Percentiles rank a stretch among this genome's conserved stretches.
phyloP scores from a whole-genome alignment of 64 coral and sea anemone species.

The Montipora foliosa region DNA sequence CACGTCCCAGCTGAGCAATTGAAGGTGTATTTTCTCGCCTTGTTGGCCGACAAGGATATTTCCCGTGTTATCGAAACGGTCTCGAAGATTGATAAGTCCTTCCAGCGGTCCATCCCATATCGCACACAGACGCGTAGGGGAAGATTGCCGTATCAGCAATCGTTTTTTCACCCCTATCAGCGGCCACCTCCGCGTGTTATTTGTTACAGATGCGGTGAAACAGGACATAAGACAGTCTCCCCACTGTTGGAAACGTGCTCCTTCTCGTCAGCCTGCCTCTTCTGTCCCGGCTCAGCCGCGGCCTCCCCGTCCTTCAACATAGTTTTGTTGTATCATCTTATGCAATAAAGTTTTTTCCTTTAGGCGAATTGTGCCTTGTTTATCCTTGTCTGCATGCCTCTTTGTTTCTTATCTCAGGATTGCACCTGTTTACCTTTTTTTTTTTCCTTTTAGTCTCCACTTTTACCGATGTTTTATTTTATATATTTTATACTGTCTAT shows the following conservation, averaged over 20 bases:
- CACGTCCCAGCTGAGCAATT: background rate
- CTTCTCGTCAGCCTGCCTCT: constrained; percentile 10
- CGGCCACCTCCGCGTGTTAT: constrained; percentile 3
- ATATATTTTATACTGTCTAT: too few relatives aligned
- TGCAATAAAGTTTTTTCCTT: constrained; percentile 12
- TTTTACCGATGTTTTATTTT: too few relatives aligned
- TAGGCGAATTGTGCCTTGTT: background rate
- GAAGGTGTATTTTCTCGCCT: constrained; percentile 17
- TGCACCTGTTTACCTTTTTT: background rate
- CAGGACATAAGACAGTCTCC: constrained; percentile 19
- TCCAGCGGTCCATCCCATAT: background rate
- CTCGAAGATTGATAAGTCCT: constrained; percentile 57
- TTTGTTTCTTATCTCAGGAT: background rate
- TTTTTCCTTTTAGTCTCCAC: background rate
- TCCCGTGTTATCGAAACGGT: constrained; percentile 32
- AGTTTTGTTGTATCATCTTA: constrained; percentile 20
- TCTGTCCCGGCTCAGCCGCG: background rate
- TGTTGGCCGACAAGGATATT: constrained; percentile 26
- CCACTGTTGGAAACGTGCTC: constrained; percentile 27
- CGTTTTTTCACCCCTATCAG: constrained; percentile 20
- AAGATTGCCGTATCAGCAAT: background rate
- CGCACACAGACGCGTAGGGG: background rate
- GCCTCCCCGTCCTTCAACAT: background rate
- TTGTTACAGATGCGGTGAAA: constrained; percentile 22
- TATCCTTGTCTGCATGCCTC: background rate